Base-by-base conservation (phyloP, 2,888 invertebrate genomes). In the Syrphus vitripennis region DNA sequence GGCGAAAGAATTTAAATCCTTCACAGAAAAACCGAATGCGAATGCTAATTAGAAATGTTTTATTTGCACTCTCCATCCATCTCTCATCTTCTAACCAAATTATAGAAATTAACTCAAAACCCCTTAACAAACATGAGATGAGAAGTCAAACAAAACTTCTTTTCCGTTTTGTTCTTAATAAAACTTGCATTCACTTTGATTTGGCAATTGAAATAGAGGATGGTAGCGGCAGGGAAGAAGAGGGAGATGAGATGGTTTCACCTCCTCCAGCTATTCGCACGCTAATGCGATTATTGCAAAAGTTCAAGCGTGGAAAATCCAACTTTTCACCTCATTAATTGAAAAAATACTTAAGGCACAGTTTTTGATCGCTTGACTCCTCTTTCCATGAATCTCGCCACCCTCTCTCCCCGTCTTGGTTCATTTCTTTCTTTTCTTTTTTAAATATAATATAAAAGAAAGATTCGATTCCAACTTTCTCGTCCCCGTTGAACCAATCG, bases 251-350 rank as follows among this genome's bases (percentile, higher is more conserved):
- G 24, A 65, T 55, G 53, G 16, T 55, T 42, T 57, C 7, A 12
- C 31, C 75, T n/a, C n/a, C 67, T 14, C 1, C 31, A 57, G 45
- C 37, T 7, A 59, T 69, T 45, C 26, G 12, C 31, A 31, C 6
- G 48, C 57, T 76, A 57, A 76, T 69, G 67, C 76, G 76, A 76
- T 76, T 76, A 76, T 48, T 57, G 67, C 67, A 69, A 76, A 69
- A 76, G 57, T 76, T 67, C 67, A 57, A 48, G 67, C 48, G 76
- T 57, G 76, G 57, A 76, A 76, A 67, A 76, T 48, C 67, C 57
- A 69, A 69, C 57, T 76, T 76, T 76, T 76, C 76, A 76, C 67
- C 76, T 76, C 76, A 76, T 67, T 57, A 76, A 67, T 76, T 67
- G 76, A 29, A 76, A 76, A 76, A 76, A 67, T 76, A 67, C 76